These are phyloP conservation scores for Leptopilina boulardi DNA, from an alignment of 1,140 invertebrate genomes.

Conservation along the genomic window DNA sequence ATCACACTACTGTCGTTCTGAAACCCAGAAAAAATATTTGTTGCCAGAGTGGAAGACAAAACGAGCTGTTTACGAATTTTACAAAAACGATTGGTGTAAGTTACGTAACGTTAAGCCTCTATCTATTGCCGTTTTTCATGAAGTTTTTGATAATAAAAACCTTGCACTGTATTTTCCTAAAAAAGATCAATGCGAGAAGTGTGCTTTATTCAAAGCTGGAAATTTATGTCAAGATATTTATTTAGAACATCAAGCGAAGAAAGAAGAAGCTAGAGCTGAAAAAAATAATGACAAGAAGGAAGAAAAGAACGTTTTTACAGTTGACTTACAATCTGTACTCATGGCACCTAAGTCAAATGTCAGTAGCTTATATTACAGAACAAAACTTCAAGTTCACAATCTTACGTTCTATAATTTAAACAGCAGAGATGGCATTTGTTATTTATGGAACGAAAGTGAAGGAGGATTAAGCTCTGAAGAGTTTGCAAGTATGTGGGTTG, in stretches of 20 bases:
- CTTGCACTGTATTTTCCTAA: not conserved
- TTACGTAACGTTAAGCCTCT: not conserved
- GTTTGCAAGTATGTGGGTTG: not conserved
- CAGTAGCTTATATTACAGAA: not conserved
- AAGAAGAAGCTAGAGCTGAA: not conserved
- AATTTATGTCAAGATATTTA: not conserved
- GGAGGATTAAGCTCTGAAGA: not conserved
- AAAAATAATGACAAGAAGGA: not conserved
- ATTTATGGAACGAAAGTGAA: not conserved
- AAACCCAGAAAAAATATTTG: slow-evolving; percentile 1
- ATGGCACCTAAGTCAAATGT: not conserved
- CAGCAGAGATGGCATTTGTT: not conserved
- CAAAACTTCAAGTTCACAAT: slow-evolving; percentile 1
- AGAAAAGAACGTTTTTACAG: not conserved
- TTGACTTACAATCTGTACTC: not conserved
- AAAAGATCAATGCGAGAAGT: not conserved
- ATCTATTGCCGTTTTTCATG: not conserved
- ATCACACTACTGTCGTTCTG: not conserved
- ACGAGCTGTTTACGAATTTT: not conserved
- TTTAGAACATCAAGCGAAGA: not conserved
- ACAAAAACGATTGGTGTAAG: not conserved
- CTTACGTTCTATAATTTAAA: not conserved
- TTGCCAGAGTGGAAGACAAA: not conserved
- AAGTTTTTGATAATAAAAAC: not conserved
- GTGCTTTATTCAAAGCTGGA: not conserved